Percentiles rank a stretch among this genome's conserved stretches.
These are phyloP conservation scores for Xestia sexstrigata DNA, from an alignment of 2,888 invertebrate genomes.

Conservation along the genomic window DNA sequence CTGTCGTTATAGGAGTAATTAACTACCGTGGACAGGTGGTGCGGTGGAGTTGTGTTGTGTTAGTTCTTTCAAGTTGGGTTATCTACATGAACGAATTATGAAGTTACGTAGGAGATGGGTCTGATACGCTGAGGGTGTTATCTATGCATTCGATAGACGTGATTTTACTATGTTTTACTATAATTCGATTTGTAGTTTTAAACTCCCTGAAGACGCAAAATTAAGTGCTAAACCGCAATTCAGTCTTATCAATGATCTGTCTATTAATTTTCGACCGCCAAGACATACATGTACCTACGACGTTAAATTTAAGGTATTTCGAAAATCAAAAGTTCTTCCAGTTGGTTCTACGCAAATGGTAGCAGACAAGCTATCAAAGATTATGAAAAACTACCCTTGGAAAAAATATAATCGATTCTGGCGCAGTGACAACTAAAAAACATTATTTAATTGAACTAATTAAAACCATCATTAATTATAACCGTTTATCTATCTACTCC, in stretches of 20 bases:
- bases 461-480: slow-evolving; percentile 19
- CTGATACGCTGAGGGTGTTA: background rate
- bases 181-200: background rate
- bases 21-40: slow-evolving; percentile 77
- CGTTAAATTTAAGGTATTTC: background rate
- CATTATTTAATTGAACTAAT: background rate
- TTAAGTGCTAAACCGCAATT: background rate
- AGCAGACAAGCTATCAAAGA: background rate
- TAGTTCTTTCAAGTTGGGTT: background rate
- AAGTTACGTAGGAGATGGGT: background rate
- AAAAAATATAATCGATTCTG: background rate
- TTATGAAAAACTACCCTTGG: background rate
- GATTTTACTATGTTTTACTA: background rate
- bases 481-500: slow-evolving; percentile 70
- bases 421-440: background rate
- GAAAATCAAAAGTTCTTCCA: background rate
- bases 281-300: background rate
- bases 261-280: background rate
- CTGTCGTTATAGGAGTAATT: slow-evolving; percentile 90
- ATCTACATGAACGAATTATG: background rate
- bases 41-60: slow-evolving; percentile 68
- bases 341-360: background rate
- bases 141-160: background rate
- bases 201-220: background rate
- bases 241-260: background rate